Evolutionary conservation across 2,113 vertebrate genomes (phyloP).

Genomic region (Anolis sagrei): DNA sequence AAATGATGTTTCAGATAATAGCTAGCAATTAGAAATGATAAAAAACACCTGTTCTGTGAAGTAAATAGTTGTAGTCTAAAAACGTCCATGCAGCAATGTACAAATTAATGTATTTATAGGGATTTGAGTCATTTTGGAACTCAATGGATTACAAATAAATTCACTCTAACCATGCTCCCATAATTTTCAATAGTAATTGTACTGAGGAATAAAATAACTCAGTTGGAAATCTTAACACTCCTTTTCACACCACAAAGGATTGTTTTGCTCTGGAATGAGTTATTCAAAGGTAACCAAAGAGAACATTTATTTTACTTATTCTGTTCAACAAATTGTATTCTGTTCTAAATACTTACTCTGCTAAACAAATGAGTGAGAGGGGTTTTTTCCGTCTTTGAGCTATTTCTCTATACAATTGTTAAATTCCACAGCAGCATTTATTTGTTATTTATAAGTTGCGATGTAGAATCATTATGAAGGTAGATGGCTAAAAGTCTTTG

Average conservation of each 20-base stretch:
- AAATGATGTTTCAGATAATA: not conserved
- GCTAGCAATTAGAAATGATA: not conserved
- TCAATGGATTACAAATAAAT: constrained; percentile 6
- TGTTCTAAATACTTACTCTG: no score
- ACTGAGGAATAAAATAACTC: constrained; percentile 3
- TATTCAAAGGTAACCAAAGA: not conserved
- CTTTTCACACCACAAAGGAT: not conserved
- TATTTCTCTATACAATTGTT: not conserved
- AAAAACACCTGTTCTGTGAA: not conserved
- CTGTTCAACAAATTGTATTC: not conserved
- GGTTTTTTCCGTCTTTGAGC: not conserved
- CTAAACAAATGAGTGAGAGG: not conserved
- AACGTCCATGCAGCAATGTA: not conserved
- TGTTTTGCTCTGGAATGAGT: not conserved
- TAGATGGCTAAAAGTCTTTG: not conserved
- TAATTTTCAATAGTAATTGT: not conserved
- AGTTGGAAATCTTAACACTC: not conserved
- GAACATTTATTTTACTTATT: not conserved
- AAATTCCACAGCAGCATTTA: not conserved
- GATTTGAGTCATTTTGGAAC: constrained; percentile 3
- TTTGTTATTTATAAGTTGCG: not conserved
- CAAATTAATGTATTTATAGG: constrained; percentile 3
- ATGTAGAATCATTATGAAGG: not conserved
- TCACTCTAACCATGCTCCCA: not conserved
- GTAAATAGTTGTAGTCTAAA: not conserved